A percentile compares a stretch with the other conserved stretches of the same genome.
phyloP scores from a whole-genome alignment of 2,113 vertebrate species.

The Lipotes vexillifer region DNA sequence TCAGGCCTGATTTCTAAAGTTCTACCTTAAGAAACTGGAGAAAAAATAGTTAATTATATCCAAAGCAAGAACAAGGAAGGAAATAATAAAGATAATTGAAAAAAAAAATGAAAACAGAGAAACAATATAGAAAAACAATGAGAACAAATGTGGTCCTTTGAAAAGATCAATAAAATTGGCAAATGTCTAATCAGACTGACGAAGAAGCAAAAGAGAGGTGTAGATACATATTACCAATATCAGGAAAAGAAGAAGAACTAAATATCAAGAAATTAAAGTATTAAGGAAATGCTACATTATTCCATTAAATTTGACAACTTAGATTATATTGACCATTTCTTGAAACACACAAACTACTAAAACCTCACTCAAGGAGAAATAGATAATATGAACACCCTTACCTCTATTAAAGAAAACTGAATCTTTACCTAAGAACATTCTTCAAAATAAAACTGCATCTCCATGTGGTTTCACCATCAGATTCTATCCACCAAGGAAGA shows the following conservation, averaged over 20 bases:
- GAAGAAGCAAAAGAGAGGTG: neutral
- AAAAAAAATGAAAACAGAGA: neutral
- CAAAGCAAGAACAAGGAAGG: neutral
- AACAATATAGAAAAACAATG: neutral
- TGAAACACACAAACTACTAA: neutral
- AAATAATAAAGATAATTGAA: neutral
- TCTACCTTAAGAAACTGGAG: neutral
- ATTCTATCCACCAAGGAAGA: neutral
- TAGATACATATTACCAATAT: neutral
- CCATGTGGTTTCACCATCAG: neutral
- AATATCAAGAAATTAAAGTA: neutral
- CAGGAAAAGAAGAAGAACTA: neutral
- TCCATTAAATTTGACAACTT: neutral
- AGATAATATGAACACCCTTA: neutral
- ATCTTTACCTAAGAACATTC: neutral
- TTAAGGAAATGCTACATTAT: neutral
- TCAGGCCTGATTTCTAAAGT: neutral
- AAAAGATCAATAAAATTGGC: neutral
- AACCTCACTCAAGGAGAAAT: neutral
- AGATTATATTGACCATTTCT: neutral
- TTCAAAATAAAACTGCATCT: neutral
- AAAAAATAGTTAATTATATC: neutral
- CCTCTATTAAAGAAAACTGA: neutral
- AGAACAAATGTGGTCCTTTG: neutral
- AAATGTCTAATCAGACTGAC: neutral